phyloP scores from a whole-genome alignment of 1,140 invertebrate species.

The Medauroidea extradentata region DNA sequence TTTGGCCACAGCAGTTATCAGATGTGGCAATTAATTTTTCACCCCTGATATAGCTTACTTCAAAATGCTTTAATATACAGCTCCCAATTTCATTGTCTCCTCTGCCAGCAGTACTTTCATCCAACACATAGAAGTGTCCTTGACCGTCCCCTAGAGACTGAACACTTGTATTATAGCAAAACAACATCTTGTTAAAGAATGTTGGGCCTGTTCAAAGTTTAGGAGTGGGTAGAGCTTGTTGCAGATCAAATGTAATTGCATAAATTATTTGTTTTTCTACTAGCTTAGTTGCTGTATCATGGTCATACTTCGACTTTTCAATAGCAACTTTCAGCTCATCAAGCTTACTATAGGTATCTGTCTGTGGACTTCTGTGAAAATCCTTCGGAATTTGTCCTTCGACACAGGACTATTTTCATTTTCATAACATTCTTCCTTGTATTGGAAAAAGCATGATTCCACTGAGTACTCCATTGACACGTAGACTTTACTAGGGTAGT shows the following conservation, averaged over 20 bases:
- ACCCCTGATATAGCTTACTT: neutral
- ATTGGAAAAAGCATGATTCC: slow-evolving; percentile 3
- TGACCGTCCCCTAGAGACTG: slow-evolving; percentile 7
- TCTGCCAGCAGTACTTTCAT: slow-evolving; percentile 17
- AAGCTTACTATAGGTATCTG: slow-evolving; percentile 4
- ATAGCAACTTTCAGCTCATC: neutral
- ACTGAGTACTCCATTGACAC: slow-evolving; percentile 12
- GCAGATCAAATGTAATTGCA: slow-evolving; percentile 13
- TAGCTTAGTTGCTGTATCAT: neutral
- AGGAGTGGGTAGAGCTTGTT: slow-evolving; percentile 13
- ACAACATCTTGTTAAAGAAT: slow-evolving; percentile 14
- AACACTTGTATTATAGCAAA: slow-evolving; percentile 9
- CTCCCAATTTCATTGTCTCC: slow-evolving; percentile 18
- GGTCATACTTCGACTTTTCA: neutral
- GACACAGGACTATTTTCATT: neutral
- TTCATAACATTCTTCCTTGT: neutral
- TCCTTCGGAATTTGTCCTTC: neutral
- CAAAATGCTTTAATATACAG: slow-evolving; percentile 15
- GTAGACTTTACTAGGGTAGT: neutral
- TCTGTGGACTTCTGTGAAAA: slow-evolving; percentile 6
- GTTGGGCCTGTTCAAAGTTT: slow-evolving; percentile 3
- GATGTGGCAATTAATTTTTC: slow-evolving; percentile 1
- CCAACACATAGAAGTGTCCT: slow-evolving; percentile 15
- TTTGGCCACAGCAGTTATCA: slow-evolving; percentile 21
- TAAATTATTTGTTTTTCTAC: neutral